A percentile compares a stretch with the other conserved stretches of the same genome.
phyloP scores from a whole-genome alignment of 2,113 vertebrate genomes.

The Corythornis vintsioides region DNA sequence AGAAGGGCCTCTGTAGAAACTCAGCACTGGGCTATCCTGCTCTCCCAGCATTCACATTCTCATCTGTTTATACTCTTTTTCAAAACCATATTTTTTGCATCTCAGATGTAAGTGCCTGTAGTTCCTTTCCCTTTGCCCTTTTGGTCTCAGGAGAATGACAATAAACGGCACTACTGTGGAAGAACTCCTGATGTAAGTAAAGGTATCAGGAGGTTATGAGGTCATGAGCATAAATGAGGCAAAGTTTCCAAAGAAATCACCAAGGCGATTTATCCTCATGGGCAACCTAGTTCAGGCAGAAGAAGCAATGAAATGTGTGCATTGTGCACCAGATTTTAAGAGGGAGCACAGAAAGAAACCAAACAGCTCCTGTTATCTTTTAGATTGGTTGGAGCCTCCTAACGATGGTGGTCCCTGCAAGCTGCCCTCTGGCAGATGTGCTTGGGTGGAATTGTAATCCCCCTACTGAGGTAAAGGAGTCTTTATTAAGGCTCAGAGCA shows the following conservation, averaged over 20 bases:
- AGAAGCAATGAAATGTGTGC: conserved; percentile 67
- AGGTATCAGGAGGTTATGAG: conserved; percentile 63
- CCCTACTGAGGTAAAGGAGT: background rate
- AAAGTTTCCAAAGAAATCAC: conserved; percentile 76
- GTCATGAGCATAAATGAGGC: conserved; percentile 66
- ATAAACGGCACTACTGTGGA: conserved; percentile 31
- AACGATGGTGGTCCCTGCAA: background rate
- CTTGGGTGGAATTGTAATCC: background rate
- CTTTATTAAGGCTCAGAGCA: background rate
- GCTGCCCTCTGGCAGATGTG: background rate
- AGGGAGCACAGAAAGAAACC: conserved; percentile 59
- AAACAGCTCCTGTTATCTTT: conserved; percentile 35
- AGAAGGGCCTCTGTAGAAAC: conserved; percentile 68
- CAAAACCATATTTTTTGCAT: conserved; percentile 61
- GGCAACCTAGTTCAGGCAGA: conserved; percentile 61
- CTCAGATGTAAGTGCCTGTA: conserved; percentile 42
- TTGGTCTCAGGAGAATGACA: conserved; percentile 61
- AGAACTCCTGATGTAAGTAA: conserved; percentile 71
- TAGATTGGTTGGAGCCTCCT: conserved; percentile 9
- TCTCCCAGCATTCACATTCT: conserved; percentile 46
- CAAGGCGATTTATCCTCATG: conserved; percentile 65
- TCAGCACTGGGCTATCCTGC: conserved; percentile 25
- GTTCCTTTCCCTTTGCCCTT: conserved; percentile 58
- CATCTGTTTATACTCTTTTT: conserved; percentile 66
- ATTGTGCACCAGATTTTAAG: conserved; percentile 53